Base-by-base conservation (phyloP, 2,113 vertebrate genomes). In the Chaetodon auriga region DNA sequence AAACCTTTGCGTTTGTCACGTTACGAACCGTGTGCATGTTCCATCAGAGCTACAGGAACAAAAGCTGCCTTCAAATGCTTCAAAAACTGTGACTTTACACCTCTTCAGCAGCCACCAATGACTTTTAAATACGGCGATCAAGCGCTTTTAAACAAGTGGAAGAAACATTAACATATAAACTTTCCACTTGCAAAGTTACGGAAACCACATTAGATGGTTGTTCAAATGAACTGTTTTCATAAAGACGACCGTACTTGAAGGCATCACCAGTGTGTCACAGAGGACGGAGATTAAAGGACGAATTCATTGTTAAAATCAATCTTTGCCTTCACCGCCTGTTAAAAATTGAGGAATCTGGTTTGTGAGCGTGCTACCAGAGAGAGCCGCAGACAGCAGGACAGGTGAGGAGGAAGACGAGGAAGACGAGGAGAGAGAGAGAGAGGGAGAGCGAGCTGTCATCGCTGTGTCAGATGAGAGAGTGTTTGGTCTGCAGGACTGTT, bases 401-500 rank as follows among this genome's bases (percentile, higher is more conserved):
- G 70, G 82, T 76, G 85, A 18, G 18, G 75, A 46, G 64, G 64
- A 51, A 36, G 68, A 61, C 30, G 46, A 18, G 4, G 21, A n/a
- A 2, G 45, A 10, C 7, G 15, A 13, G 15, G 38, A 18, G 19
- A 18, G n/a, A 19, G 58, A 2, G 41, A 4, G 66, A 11, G 64
- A 38, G 14, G 19, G 64, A 48, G 48, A 62, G 64, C 13, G 64
- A 68, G 51, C 85, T 84, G 85, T 87, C 78, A 62, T 84, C 90
- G 15, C 68, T 36, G 58, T 61, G 78, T 48, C 62, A 57, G 53
- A 64, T 60, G 62, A 76, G 74, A 55, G 65, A 63, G 69, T 21
- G 74, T 80, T 82, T 75, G 83, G 81, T 74, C 71, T 72, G 70
- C 64, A 72, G 75, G 73, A 79, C 82, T 84, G 82, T 90, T 84